phyloP scores from a whole-genome alignment of 2,797 vertebrate species.

The Poecile montanus region DNA sequence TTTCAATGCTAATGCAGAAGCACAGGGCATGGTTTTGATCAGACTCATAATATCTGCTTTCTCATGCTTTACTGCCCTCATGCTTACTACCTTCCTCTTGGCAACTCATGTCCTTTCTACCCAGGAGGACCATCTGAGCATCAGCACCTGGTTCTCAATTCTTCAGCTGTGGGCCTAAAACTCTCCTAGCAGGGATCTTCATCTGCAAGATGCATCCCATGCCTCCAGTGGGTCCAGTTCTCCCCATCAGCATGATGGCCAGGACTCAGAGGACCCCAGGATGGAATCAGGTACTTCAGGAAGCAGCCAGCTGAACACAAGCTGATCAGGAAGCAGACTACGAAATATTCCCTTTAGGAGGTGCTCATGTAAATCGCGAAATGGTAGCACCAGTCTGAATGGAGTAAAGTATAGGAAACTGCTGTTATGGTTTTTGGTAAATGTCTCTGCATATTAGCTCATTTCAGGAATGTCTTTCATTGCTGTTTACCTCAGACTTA shows the following conservation, averaged over 20 bases:
- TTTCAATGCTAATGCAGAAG: not conserved
- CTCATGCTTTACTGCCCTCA: not conserved
- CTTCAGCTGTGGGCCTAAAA: not conserved
- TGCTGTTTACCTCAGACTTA: not conserved
- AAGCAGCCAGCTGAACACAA: not conserved
- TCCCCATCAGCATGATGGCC: not conserved
- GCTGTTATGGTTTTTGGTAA: not conserved
- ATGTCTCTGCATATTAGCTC: not conserved
- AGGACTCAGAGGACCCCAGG: not conserved
- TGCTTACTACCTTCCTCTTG: not conserved
- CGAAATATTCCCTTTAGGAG: not conserved
- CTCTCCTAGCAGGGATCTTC: not conserved
- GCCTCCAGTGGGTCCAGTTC: not conserved
- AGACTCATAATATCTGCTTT: not conserved
- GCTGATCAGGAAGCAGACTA: not conserved
- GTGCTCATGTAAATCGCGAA: not conserved
- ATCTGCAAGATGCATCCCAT: rapidly evolving
- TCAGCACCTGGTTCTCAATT: not conserved
- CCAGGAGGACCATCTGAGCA: not conserved
- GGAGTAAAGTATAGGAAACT: not conserved
- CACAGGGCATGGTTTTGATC: not conserved
- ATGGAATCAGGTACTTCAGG: rapidly evolving
- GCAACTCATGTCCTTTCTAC: not conserved
- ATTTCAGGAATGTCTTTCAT: constrained; percentile 8
- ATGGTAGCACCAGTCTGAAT: not conserved